Evolutionary conservation across 2,113 vertebrate species (phyloP).

Genomic region (Marcusenius ussheri): DNA sequence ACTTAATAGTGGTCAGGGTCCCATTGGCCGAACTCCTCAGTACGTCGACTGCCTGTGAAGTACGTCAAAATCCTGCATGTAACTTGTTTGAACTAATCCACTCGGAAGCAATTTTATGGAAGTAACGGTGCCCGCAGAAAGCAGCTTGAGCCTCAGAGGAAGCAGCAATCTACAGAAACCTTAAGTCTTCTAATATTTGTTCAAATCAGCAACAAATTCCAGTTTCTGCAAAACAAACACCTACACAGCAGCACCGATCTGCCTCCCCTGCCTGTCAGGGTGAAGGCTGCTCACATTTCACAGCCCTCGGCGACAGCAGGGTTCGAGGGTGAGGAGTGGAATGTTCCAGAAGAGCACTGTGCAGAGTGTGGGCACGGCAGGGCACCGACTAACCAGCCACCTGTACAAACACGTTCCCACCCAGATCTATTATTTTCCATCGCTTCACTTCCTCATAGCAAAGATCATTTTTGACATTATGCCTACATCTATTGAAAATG

Average conservation of each 20-base stretch:
- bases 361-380: background rate
- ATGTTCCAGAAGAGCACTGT: background rate
- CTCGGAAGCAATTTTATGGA: slow-evolving; percentile 1
- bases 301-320: background rate
- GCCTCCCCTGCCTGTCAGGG: background rate
- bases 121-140: background rate
- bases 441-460: background rate
- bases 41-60: background rate
- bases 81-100: slow-evolving; percentile 13
- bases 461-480: background rate
- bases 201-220: slow-evolving; percentile 13
- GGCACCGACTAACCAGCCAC: background rate
- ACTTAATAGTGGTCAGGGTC: background rate
- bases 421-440: background rate
- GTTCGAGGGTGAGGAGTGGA: slow-evolving; percentile 1
- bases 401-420: background rate
- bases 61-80: background rate
- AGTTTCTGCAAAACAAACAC: slow-evolving; percentile 6
- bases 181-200: slow-evolving; percentile 13
- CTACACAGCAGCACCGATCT: background rate
- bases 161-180: slow-evolving; percentile 7
- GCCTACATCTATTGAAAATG: background rate
- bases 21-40: background rate
- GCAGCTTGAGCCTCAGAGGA: background rate
- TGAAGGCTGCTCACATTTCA: background rate